Percentiles rank a stretch among this genome's conserved stretches.
Evolutionary conservation across 1,140 invertebrate species (phyloP).

Genomic region (Neodiprion fabricii): DNA sequence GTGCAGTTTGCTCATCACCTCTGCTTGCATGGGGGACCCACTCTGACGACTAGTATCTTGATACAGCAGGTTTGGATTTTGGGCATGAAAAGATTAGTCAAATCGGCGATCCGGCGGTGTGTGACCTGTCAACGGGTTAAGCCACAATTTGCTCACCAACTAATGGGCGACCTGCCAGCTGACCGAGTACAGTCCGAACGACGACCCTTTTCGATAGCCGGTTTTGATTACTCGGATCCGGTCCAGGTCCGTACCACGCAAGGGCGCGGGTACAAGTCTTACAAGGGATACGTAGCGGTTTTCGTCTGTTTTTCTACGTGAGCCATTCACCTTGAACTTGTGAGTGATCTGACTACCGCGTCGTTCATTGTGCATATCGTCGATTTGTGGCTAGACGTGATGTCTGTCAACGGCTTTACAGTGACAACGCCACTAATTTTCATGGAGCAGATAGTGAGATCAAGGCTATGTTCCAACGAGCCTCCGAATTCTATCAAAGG

Average conservation of each 20-base stretch:
- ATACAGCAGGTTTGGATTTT: neutral
- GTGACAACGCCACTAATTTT: neutral
- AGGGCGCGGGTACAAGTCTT: neutral
- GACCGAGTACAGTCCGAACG: neutral
- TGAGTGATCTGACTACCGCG: too few species aligned
- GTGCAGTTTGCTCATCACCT: too few species aligned
- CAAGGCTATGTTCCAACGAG: neutral
- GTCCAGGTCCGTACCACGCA: neutral
- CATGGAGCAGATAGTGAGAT: conserved; percentile 33
- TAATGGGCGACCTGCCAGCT: too few species aligned
- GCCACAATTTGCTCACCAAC: too few species aligned
- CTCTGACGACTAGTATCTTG: neutral
- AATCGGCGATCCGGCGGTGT: neutral
- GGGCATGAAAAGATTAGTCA: neutral
- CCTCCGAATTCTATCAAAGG: too few species aligned
- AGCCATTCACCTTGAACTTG: too few species aligned
- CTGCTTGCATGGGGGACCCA: too few species aligned
- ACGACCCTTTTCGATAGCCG: neutral
- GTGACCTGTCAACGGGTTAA: neutral
- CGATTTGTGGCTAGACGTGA: conserved; percentile 4
- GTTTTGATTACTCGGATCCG: neutral
- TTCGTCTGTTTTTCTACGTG: too few species aligned
- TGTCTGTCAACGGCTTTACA: conserved; percentile 29
- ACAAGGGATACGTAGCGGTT: conserved; percentile 26
- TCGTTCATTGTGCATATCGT: conserved; percentile 5